Evolutionary conservation across 2,113 vertebrate genomes (phyloP).

Genomic region (Tor tambroides): DNA sequence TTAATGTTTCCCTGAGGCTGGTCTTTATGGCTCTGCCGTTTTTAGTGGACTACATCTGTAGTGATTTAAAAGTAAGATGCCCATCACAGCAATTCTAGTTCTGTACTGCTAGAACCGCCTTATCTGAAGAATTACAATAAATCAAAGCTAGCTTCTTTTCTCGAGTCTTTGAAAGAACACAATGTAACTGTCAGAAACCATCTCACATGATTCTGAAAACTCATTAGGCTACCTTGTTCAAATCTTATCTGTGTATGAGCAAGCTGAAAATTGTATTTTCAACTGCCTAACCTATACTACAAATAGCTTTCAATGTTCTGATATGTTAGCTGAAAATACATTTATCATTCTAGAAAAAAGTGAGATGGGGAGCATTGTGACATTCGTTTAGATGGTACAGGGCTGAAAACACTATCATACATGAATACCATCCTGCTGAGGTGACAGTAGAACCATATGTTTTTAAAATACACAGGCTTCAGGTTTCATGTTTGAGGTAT

Average conservation of each 20-base stretch:
- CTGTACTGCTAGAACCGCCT: background rate
- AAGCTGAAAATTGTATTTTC: background rate
- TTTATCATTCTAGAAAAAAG: background rate
- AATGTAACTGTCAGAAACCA: background rate
- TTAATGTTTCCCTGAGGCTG: constrained; percentile 42
- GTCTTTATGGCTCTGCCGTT: constrained; percentile 3
- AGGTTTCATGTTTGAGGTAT: background rate
- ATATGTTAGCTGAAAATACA: background rate
- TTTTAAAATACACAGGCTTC: background rate
- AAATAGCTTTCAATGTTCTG: background rate
- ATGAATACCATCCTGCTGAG: no score
- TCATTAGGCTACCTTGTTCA: background rate
- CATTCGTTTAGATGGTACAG: background rate
- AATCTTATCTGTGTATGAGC: background rate
- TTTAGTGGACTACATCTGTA: constrained; percentile 17
- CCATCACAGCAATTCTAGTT: background rate
- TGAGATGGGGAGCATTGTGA: background rate
- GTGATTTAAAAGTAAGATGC: constrained; percentile 35
- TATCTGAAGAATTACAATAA: background rate
- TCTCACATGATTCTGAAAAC: background rate
- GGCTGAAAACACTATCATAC: background rate
- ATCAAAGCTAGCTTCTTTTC: background rate
- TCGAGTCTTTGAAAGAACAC: background rate
- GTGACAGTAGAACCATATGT: background rate
- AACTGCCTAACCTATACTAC: background rate